Conservation (phyloP, 2,113 vertebrate species). For the Gallinago media region DNA sequence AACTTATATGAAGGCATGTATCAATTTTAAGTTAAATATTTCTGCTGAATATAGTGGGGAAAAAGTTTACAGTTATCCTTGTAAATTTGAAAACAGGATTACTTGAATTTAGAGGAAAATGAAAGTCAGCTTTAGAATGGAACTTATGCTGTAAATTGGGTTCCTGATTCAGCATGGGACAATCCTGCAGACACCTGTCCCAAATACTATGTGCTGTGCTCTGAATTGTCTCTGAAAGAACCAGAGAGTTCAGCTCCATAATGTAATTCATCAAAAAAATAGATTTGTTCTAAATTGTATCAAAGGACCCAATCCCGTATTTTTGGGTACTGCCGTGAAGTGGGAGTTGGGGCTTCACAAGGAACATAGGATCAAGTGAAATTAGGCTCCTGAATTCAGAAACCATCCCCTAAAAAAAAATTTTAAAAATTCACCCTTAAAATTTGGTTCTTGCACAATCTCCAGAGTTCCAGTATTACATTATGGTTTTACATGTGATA, state of each 20-base stretch:
- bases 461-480: not conserved
- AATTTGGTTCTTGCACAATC: not conserved
- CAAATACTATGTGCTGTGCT: accelerated
- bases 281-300: not conserved
- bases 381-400: not conserved
- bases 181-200: not conserved
- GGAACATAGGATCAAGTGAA: not conserved
- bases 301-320: not conserved
- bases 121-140: not conserved
- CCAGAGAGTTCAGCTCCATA: not conserved
- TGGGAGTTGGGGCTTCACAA: not conserved
- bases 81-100: not conserved
- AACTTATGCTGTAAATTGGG: not conserved
- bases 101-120: not conserved
- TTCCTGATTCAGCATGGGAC: not conserved
- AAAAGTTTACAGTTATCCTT: not conserved
- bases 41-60: not conserved
- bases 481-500: not conserved
- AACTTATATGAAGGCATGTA: not conserved
- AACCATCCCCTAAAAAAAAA: not conserved
- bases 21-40: not conserved
- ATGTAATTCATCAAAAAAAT: not conserved
- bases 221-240: not conserved
- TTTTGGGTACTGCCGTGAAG: not conserved
- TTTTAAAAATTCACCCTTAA: not conserved